Evolutionary conservation across 2,888 invertebrate genomes (phyloP).

Genomic region (Rapana venosa): DNA sequence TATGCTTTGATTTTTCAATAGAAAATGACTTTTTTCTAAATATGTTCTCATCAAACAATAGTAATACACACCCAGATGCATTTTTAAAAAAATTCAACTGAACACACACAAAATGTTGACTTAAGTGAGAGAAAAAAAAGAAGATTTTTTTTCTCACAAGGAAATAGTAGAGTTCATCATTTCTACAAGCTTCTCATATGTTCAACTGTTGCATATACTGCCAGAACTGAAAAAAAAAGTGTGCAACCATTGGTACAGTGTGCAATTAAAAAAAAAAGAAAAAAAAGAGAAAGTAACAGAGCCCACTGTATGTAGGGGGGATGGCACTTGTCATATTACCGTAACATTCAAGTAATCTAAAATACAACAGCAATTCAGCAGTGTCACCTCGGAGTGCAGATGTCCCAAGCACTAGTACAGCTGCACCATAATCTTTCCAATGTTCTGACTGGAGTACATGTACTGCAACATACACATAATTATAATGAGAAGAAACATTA

Average conservation of each 20-base stretch:
- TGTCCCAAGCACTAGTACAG: conserved; percentile 46
- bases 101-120: too few species aligned
- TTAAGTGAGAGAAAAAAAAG: too few species aligned
- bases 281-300: neutral
- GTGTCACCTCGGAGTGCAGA: neutral
- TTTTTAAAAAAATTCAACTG: too few species aligned
- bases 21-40: too few species aligned
- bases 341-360: neutral
- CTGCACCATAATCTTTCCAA: conserved; percentile 74
- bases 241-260: neutral
- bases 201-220: too few species aligned
- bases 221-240: too few species aligned
- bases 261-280: neutral
- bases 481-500: neutral
- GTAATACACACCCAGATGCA: too few species aligned
- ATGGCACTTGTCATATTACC: neutral
- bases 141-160: too few species aligned
- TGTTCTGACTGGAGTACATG: conserved; percentile 70
- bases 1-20: too few species aligned
- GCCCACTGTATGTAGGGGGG: neutral
- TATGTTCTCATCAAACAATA: too few species aligned
- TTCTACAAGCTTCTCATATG: too few species aligned
- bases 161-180: too few species aligned
- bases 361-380: neutral
- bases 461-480: conserved; percentile 60